Base-by-base conservation (phyloP, 2,113 vertebrate species). In the Hepsetus odoe region DNA sequence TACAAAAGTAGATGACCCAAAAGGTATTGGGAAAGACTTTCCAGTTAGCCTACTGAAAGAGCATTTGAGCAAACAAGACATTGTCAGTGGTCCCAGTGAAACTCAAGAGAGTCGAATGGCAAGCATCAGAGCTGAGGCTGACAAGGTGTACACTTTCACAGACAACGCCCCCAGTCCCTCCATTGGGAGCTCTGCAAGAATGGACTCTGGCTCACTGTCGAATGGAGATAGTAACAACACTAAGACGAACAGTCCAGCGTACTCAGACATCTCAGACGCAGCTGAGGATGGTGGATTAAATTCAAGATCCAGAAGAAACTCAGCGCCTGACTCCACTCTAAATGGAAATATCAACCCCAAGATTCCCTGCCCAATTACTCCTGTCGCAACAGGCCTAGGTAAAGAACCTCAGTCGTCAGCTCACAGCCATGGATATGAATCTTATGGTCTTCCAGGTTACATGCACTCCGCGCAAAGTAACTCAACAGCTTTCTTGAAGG, bases 161-260 rank as follows among this genome's bases (percentile, higher is more conserved):
- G 98, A 99, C 91, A 99, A 99, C 1, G 96, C 98, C 0, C 98
- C 98, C 68, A 99, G 98, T 90, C 97, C 98, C 5, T 99, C 98
- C 33, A 99, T 99, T 0, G 97, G 97, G 35, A 93, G 95, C 33
- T 95, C 95, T 58, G 95, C 96, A 0, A 91, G 97, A 69, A 93
- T 96, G 65, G 97, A 99, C 58, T 93, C 95, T 40, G 90, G 89
- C 83, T 87, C 93, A 68, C 80, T 98, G 88, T 92, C 93, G 79
- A 93, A 95, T 5, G 94, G 94, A 0, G 96, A 98, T 70, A 87
- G 89, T 1, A 64, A 90, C 0, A 92, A 90, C 0, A 44, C 95
- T 51, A 98, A 99, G 91, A 98, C 96, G n/a, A 98, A 94, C 91
- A 99, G 97, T 84, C 97, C 98, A 0, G 97, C 96, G 72, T 99